phyloP scores from a whole-genome alignment of 2,888 invertebrate genomes.

The Pandemis corylana region DNA sequence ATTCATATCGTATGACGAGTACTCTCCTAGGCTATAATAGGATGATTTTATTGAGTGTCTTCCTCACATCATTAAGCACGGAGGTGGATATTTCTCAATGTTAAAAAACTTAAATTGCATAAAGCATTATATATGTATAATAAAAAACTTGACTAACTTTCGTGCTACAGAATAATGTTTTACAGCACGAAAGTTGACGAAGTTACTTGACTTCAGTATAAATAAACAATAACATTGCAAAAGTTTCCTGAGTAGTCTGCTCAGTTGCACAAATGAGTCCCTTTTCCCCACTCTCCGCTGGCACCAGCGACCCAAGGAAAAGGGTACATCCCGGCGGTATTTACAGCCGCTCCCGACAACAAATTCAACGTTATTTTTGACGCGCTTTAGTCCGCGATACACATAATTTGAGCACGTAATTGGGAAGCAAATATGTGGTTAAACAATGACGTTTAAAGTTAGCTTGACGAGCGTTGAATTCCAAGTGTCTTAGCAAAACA shows the following conservation, averaged over 20 bases:
- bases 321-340: constrained; percentile 48
- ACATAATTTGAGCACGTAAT: constrained; percentile 29
- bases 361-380: constrained; percentile 37
- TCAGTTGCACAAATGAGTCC: neutral
- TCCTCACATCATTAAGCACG: too few species aligned
- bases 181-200: too few species aligned
- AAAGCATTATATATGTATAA: too few species aligned
- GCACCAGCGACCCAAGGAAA: constrained; percentile 43
- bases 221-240: neutral
- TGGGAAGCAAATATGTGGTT: constrained; percentile 19
- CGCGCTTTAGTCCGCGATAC: constrained; percentile 16
- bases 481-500: neutral
- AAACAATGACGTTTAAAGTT: constrained; percentile 17
- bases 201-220: neutral
- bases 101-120: too few species aligned
- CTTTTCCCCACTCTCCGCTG: constrained; percentile 35
- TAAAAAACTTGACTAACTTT: too few species aligned
- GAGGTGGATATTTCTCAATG: too few species aligned
- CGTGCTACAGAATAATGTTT: too few species aligned
- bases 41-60: too few species aligned
- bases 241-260: too few species aligned
- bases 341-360: constrained; percentile 43
- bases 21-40: too few species aligned
- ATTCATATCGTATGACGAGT: too few species aligned
- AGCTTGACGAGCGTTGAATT: neutral